Conservation (phyloP, 2,888 invertebrate species). For the Pseudococcus viburni region DNA sequence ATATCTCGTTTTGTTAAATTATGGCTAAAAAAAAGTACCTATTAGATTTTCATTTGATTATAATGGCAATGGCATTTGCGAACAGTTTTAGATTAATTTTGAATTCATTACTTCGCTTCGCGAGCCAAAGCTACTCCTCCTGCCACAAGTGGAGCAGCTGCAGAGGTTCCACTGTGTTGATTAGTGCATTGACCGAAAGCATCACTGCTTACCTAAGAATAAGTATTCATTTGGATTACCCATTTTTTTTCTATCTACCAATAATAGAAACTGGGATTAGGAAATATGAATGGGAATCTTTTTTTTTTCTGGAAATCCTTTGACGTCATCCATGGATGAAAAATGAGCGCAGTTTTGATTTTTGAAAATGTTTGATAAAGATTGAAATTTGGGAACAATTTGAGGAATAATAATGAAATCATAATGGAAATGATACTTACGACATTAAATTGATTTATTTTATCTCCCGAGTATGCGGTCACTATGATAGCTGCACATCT, state of each 20-base stretch:
- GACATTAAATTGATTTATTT: conserved; percentile 88
- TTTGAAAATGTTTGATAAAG: not conserved
- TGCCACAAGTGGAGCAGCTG: conserved; percentile 92
- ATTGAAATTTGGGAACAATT: not conserved
- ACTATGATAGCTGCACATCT: conserved; percentile 90
- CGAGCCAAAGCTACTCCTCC: conserved; percentile 90
- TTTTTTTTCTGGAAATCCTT: too few species aligned
- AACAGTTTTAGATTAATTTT: too few species aligned
- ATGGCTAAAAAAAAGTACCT: conserved; percentile 75
- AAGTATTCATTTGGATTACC: not conserved
- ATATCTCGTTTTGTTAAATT: conserved; percentile 91
- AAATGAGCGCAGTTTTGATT: not conserved
- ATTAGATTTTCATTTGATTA: too few species aligned
- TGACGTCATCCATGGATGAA: too few species aligned
- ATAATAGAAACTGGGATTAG: too few species aligned
- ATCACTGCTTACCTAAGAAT: conserved; percentile 38
- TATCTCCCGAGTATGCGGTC: conserved; percentile 91
- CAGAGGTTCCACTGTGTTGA: conserved; percentile 92
- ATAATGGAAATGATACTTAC: conserved; percentile 72
- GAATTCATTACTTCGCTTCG: conserved; percentile 84
- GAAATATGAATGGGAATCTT: too few species aligned
- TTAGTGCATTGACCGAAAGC: conserved; percentile 81
- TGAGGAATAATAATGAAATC: not conserved
- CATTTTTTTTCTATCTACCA: too few species aligned
- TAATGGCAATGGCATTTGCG: too few species aligned